Evolutionary conservation across 2,888 invertebrate species (phyloP), one percentile per base, ranked within the genome.

Genomic region (Oligia fasciuncula): DNA sequence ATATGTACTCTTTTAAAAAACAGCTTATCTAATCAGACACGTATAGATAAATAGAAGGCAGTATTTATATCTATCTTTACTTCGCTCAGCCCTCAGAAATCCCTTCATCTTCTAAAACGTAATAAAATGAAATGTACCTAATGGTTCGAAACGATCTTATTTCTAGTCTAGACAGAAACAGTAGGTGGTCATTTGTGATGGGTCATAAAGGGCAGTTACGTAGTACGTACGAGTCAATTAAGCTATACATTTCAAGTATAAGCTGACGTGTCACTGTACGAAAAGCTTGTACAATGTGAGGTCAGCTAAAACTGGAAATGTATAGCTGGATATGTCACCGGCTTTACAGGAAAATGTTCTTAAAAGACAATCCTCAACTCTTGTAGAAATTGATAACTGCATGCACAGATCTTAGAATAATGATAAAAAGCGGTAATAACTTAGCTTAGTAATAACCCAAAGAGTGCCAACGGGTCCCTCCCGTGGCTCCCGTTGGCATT

Each of bases 141-240:
- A 85, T 80, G 77, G 73, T 14, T 35, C 6, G 84, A 35, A 78
- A 77, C 62, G 19, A 4, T 70, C 29, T 51, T 66, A 66, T 54
- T 46, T 69, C 13, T 23, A 70, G 84, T 85, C 85, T 80, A 85
- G 85, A 85, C 87, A 4, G 49, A 70, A 65, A 66, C 8, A 40
- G 13, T 57, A 0, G 66, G 46, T 11, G 29, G 43, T 46, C 19
- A n/a, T 29, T 49, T 40, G 19, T n/a, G 14, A 43, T 35, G n/a
- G 23, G 23, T 19, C 11, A 40, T 1, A 0, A n/a, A 46, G 65
- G 13, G 2, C 23, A 57, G 23, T 23, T 75, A n/a, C n/a, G 13
- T 49, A 51, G 51, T 51, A 51, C 2, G 19, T 19, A 3, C 3
- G 19, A 19, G 8, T 19, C 54, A 19, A 29, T 29, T 29, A 29